Percentiles rank a stretch among this genome's conserved stretches.
Evolutionary conservation across 2,888 invertebrate species (phyloP).

Genomic region (Cynaeus angustus): DNA sequence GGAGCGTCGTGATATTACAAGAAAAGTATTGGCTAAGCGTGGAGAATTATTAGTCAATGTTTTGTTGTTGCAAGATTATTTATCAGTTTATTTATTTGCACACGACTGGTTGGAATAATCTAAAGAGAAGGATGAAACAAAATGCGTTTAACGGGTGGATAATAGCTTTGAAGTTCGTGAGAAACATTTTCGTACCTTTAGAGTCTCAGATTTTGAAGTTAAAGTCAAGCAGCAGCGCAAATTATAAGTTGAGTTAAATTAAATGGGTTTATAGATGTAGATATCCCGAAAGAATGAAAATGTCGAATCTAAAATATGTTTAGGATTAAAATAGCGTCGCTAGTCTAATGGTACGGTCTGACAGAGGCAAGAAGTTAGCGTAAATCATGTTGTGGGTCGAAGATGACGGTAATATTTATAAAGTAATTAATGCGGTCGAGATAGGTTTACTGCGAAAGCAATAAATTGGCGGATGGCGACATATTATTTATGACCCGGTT

Average conservation of each 20-base stretch:
- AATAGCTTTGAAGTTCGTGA: background rate
- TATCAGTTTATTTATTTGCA: conserved; percentile 4
- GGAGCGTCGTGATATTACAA: background rate
- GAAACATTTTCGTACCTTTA: background rate
- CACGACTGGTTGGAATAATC: background rate
- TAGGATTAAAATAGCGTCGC: conserved; percentile 15
- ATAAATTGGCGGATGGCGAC: conserved; percentile 63
- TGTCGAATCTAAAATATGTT: conserved; percentile 25
- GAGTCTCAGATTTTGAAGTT: background rate
- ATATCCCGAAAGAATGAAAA: conserved; percentile 8
- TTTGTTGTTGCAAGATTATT: conserved; percentile 1
- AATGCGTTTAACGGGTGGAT: background rate
- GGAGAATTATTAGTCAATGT: conserved; percentile 4
- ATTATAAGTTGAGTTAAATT: conserved; percentile 2
- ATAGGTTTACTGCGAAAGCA: conserved; percentile 61
- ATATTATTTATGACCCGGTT: conserved; percentile 64
- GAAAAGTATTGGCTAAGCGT: background rate
- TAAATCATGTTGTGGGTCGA: conserved; percentile 45
- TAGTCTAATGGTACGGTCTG: conserved; percentile 14
- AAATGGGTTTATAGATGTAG: conserved; percentile 11
- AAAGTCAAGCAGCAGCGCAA: conserved; percentile 4
- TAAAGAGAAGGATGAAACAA: background rate
- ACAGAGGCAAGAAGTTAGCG: conserved; percentile 19
- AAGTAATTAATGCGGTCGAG: conserved; percentile 62
- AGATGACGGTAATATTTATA: conserved; percentile 49